Conservation (phyloP, 1,140 invertebrate genomes). For the Macrotrachela quadricornifera region DNA sequence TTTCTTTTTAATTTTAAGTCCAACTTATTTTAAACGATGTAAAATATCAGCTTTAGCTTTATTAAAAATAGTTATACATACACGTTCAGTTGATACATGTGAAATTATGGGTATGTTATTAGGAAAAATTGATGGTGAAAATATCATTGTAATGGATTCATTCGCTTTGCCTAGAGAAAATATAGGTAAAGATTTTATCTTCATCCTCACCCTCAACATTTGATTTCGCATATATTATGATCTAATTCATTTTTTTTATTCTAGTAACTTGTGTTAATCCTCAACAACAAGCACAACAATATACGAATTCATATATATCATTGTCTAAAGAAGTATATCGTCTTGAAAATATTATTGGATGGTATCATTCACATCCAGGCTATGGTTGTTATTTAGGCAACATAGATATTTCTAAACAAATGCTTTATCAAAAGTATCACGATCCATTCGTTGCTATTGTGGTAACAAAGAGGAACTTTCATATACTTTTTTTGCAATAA, state of each 20-base stretch:
- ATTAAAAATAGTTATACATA: constrained; percentile 99
- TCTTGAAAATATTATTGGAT: constrained; percentile 92
- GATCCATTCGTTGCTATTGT: constrained; percentile 99
- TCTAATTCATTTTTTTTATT: too few relatives aligned
- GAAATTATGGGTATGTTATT: constrained; percentile 91
- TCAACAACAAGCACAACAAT: constrained; percentile 95
- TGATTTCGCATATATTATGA: too few relatives aligned
- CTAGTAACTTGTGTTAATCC: constrained; percentile 87
- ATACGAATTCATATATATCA: constrained; percentile 96
- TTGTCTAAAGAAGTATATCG: constrained; percentile 69
- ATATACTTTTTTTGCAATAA: background rate
- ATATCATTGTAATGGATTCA: constrained; percentile 75
- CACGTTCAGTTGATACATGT: constrained; percentile 81
- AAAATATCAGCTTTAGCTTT: constrained; percentile 89
- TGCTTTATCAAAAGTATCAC: constrained; percentile 96
- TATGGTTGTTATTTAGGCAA: constrained; percentile 98
- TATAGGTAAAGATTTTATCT: constrained; percentile 36
- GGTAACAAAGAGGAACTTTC: too few relatives aligned
- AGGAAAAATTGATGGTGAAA: constrained; percentile 60
- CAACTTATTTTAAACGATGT: constrained; percentile 94
- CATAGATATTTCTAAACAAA: constrained; percentile 96
- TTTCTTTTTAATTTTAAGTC: too few relatives aligned
- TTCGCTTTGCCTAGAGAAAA: constrained; percentile 91
- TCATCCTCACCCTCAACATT: too few relatives aligned
- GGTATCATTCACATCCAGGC: constrained; percentile 99